These are phyloP conservation scores for Eustalomyia histrio DNA, from an alignment of 2,888 invertebrate genomes.

Conservation along the genomic window DNA sequence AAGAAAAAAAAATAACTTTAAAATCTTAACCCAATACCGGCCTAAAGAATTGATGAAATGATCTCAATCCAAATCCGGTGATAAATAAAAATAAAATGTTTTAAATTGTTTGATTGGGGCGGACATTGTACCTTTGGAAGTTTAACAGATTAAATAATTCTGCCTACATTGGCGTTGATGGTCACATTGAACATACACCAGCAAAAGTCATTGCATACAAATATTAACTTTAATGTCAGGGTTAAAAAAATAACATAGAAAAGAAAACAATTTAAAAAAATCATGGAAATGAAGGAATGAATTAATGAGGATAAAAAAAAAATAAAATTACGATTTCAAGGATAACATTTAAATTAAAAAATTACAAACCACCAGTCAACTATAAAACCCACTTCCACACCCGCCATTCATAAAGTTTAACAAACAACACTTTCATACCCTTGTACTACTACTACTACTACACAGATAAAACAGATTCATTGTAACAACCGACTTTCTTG, in stretches of 20 bases:
- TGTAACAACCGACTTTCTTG: too few relatives aligned
- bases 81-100: too few relatives aligned
- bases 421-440: neutral
- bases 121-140: too few relatives aligned
- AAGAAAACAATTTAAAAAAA: conserved; percentile 2
- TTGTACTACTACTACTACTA: too few relatives aligned
- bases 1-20: too few relatives aligned
- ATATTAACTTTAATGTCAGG: conserved; percentile 44
- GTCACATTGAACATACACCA: neutral
- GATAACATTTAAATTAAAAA: conserved; percentile 62
- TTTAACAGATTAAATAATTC: too few relatives aligned
- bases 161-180: neutral
- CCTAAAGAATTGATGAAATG: too few relatives aligned
- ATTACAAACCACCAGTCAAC: conserved; percentile 46
- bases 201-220: conserved; percentile 10
- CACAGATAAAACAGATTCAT: too few relatives aligned
- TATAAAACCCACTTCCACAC: neutral
- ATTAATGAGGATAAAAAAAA: conserved; percentile 29
- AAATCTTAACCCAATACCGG: too few relatives aligned
- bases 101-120: too few relatives aligned
- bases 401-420: neutral
- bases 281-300: conserved; percentile 32
- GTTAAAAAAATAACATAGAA: conserved; percentile 30
- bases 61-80: too few relatives aligned
- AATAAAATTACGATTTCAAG: conserved; percentile 44